Base-by-base conservation (phyloP, 2,797 vertebrate genomes). In the Lepus townsendii region DNA sequence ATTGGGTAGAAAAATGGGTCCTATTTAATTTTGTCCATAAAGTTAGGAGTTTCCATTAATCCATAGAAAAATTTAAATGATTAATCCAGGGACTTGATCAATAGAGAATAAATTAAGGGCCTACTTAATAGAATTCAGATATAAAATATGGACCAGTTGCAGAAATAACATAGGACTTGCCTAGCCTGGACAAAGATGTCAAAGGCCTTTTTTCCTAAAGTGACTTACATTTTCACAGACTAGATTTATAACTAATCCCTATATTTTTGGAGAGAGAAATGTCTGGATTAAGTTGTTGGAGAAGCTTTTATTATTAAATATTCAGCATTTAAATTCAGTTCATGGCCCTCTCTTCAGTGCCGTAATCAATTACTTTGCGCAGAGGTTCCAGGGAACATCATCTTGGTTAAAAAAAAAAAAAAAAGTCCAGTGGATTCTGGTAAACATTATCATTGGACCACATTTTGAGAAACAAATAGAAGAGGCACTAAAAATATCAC, bases 281-380 rank as follows among this genome's bases (percentile, higher is more conserved):
- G 42, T 7, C 13, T 50, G 3, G 22, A 78, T 47, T 14, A 88
- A 71, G 66, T 73, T 73, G 84, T 52, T 80, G 11, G 52, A 77
- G 13, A 47, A 11, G 3, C 63, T 2, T 87, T 93, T 52, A 75
- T 63, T 85, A 38, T 90, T 54, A 54, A 82, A 47, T 86, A 87
- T 93, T 90, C 42, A 84, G 30, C 16, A 54, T 12, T 54, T 54
- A 54, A 54, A 54, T 54, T 12, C 52, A 54, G 30, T 50, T n/a
- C 19, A n/a, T 30, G 42, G 1, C 65, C 17, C 11, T 54, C 62
- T 75, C 16, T 68, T 57, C 35, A 66, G 22, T 71, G 13, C 2
- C 57, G 4, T 63, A 66, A 60, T 52, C 62, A 13, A 54, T 5
- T 68, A 42, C 30, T 26, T 68, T 57, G 82, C 2, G 7, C n/a